A percentile compares a stretch with the other conserved stretches of the same genome.
Conservation (phyloP, 2,888 invertebrate species). For the Drosophila tanythrix region DNA sequence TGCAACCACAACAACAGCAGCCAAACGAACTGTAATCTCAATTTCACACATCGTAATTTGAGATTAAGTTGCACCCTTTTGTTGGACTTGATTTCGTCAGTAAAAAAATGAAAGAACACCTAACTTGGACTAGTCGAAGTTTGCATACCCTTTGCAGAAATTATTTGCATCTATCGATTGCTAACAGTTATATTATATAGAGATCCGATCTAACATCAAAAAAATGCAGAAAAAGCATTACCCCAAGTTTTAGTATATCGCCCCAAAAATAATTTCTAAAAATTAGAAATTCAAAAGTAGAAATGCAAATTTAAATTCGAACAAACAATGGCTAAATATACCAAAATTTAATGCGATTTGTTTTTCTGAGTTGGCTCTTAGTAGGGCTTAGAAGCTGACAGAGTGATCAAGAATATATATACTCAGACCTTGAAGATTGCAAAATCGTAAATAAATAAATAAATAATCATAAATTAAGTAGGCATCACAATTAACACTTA, state of each 20-base stretch:
- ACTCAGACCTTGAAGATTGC: background rate
- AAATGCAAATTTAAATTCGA: too few relatives aligned
- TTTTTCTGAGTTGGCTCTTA: background rate
- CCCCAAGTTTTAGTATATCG: too few relatives aligned
- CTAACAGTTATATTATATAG: background rate
- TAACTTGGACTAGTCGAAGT: background rate
- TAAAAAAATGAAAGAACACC: background rate
- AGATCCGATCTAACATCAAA: too few relatives aligned
- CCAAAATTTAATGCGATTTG: too few relatives aligned
- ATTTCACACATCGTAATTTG: conserved; percentile 32
- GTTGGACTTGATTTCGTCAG: conserved; percentile 14
- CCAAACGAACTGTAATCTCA: conserved; percentile 53
- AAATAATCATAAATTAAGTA: background rate
- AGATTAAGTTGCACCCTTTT: conserved; percentile 19
- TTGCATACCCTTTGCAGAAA: background rate
- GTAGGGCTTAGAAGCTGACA: background rate
- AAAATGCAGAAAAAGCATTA: too few relatives aligned
- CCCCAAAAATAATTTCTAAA: too few relatives aligned
- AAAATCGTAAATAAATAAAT: background rate
- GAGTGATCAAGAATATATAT: background rate
- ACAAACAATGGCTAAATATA: too few relatives aligned
- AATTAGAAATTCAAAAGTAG: too few relatives aligned
- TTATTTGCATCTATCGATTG: background rate
- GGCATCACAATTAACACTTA: conserved; percentile 29
- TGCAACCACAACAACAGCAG: background rate